A percentile compares a stretch with the other conserved stretches of the same genome.
Conservation (phyloP, 2,888 invertebrate genomes). For the Diarsia mendica region DNA sequence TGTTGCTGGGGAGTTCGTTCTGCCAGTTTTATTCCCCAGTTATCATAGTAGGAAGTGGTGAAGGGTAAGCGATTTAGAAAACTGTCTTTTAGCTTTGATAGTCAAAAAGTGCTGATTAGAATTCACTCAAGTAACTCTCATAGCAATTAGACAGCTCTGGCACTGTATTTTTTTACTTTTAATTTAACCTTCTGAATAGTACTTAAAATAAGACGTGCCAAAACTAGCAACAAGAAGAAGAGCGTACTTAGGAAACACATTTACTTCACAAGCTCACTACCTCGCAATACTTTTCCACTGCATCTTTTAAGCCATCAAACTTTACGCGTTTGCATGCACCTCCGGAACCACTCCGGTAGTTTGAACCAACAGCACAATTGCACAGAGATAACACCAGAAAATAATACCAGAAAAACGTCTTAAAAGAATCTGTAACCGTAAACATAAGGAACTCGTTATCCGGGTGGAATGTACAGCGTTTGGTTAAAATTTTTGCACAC, state of each 20-base stretch:
- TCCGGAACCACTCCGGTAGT: conserved; percentile 1
- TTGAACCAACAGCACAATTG: conserved; percentile 14
- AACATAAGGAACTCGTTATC: conserved; percentile 32
- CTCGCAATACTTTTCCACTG: conserved; percentile 6
- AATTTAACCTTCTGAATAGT: neutral
- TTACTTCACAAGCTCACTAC: neutral
- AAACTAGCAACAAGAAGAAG: neutral
- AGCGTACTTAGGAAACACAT: neutral
- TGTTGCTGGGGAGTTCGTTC: no score
- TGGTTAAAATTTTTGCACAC: conserved; percentile 42
- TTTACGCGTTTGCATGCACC: conserved; percentile 39
- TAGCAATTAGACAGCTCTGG: no score
- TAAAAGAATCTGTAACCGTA: conserved; percentile 23
- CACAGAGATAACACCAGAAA: neutral
- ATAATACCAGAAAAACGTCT: conserved; percentile 22
- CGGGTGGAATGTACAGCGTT: conserved; percentile 18
- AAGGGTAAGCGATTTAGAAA: no score
- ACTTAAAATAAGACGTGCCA: neutral
- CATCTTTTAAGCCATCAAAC: conserved; percentile 40
- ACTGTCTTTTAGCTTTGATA: no score
- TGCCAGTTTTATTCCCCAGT: no score
- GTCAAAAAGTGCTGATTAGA: no score
- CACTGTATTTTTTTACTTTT: no score
- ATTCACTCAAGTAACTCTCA: no score
- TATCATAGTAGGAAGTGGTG: no score